Evolutionary conservation across 2,888 invertebrate genomes (phyloP), one percentile per base, ranked within the genome.

Genomic region (Clostera curtula): DNA sequence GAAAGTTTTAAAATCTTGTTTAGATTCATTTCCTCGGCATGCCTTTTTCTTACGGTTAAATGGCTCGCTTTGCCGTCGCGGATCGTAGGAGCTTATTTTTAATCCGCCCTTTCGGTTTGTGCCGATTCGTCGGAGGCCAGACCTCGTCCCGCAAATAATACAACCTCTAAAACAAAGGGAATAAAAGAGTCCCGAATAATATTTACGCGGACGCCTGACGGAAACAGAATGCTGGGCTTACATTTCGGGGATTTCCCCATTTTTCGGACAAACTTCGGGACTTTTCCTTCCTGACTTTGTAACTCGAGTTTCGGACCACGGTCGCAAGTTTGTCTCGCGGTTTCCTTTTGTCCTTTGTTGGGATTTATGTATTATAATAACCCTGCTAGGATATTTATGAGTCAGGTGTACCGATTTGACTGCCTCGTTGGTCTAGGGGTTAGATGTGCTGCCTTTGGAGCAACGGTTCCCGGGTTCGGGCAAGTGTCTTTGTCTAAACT

Each of bases 141-240:
- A 56, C 61, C 52, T 55, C 51, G 40, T 56, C 56, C 68, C 61
- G 53, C 67, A 67, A 65, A 73, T 68, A 76, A 76, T 70, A 66
- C 66, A 70, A 60, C 50, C 54, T 56, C 61, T 70, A 60, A 75
- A 80, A 79, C 77, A 79, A 82, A 73, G 60, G 46, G 62, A 64
- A 76, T 70, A 68, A 73, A 70, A 69, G 68, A 69, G 57, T 56
- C 63, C 67, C 61, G 71, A 71, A 77, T 80, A 75, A 76, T 77
- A 72, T 80, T 77, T 71, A 70, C 70, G 64, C 59, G 44, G 49
- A 49, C 63, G 56, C 49, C 59, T 59, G 53, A 52, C 69, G 77
- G 79, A 76, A 73, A 60, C 66, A 61, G 64, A 66, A 65, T 64
- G 69, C 64, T 62, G 56, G 62, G 58, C 62, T 71, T 63, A 62